Evolutionary conservation across 2,888 invertebrate species (phyloP).

Genomic region (Drosophila limbata): DNA sequence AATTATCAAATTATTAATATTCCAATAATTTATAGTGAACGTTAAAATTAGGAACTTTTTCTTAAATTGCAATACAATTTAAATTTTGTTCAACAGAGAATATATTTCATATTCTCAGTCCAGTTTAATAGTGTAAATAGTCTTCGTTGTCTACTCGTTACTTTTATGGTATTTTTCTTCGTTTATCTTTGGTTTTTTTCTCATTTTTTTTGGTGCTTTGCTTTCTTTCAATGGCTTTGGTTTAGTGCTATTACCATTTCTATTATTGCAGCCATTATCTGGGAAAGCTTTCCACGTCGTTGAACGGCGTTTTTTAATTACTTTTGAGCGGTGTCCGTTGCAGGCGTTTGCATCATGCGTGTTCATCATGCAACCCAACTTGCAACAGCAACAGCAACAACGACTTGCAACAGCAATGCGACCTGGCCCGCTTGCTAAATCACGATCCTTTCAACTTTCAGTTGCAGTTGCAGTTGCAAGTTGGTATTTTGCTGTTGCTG

Average conservation of each 20-base stretch:
- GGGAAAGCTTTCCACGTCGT: slow-evolving; percentile 61
- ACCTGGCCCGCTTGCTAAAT: slow-evolving; percentile 46
- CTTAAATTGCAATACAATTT: not conserved
- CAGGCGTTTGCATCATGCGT: slow-evolving; percentile 60
- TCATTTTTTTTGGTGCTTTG: slow-evolving; percentile 31
- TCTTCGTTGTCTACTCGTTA: slow-evolving; percentile 2
- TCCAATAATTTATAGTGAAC: no score
- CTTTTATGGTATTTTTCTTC: not conserved
- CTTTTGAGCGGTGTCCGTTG: slow-evolving; percentile 54
- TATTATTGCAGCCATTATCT: slow-evolving; percentile 69
- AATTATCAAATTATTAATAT: no score
- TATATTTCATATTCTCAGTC: not conserved
- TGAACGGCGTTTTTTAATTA: slow-evolving; percentile 65
- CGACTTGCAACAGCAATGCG: slow-evolving; percentile 24
- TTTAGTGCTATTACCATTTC: slow-evolving; percentile 64
- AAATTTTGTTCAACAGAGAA: not conserved
- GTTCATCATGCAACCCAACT: slow-evolving; percentile 54
- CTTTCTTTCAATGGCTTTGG: slow-evolving; percentile 45
- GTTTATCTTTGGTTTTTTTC: slow-evolving; percentile 13
- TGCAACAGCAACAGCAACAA: slow-evolving; percentile 3
- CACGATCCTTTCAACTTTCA: slow-evolving; percentile 59
- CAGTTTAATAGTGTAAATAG: not conserved
- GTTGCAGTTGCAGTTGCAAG: slow-evolving; percentile 17
- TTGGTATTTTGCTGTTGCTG: slow-evolving; percentile 17
- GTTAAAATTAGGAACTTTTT: no score